These are phyloP conservation scores for Probosciger aterrimus DNA, from an alignment of 2,113 vertebrate species.

Conservation along the genomic window DNA sequence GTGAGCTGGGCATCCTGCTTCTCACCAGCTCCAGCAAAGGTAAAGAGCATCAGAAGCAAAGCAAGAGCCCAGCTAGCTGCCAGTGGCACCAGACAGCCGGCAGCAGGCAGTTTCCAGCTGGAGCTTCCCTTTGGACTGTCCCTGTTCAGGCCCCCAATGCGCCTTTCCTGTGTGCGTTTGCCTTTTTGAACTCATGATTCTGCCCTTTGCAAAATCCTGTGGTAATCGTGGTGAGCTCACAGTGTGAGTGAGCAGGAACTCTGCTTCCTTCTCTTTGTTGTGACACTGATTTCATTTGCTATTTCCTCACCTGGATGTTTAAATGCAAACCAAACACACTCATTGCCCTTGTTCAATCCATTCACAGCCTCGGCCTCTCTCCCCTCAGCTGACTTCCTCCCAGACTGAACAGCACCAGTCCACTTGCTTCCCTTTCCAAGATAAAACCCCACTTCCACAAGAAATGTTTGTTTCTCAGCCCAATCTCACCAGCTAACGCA, in stretches of 20 bases:
- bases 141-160: accelerated
- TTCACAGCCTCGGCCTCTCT: neutral
- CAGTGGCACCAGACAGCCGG: accelerated
- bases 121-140: neutral
- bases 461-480: neutral
- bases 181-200: neutral
- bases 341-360: neutral
- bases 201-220: neutral
- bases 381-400: neutral
- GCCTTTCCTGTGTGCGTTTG: neutral
- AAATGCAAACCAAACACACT: neutral
- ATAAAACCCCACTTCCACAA: neutral
- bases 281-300: neutral
- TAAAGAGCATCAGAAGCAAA: accelerated
- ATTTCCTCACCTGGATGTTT: neutral
- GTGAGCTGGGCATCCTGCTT: neutral
- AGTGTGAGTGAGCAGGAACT: accelerated
- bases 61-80: neutral
- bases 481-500: neutral
- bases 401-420: neutral
- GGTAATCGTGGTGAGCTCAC: neutral
- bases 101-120: neutral
- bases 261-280: neutral
- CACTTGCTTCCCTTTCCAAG: neutral
- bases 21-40: accelerated